Evolutionary conservation across 2,113 vertebrate species (phyloP).

Genomic region (Fulica atra): DNA sequence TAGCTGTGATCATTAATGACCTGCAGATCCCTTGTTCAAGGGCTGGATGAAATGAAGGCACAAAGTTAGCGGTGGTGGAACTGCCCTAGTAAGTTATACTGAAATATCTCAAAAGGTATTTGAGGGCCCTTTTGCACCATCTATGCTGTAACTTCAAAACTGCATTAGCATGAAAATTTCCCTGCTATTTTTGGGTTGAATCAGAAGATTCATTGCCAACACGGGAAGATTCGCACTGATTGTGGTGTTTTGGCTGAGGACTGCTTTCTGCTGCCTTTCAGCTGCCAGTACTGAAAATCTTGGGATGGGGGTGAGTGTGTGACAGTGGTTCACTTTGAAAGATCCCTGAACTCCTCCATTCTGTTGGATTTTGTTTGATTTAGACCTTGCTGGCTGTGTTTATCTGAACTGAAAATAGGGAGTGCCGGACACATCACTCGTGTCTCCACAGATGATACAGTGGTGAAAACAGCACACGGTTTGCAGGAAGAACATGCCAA

Average conservation of each 20-base stretch:
- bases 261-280: not conserved
- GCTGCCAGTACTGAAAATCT: not conserved
- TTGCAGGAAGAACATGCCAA: not conserved
- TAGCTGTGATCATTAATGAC: not conserved
- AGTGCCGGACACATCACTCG: not conserved
- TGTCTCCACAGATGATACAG: not conserved
- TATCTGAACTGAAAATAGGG: not conserved
- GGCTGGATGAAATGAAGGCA: not conserved
- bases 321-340: not conserved
- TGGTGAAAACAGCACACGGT: rapidly evolving
- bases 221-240: not conserved
- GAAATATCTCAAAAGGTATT: not conserved
- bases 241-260: not conserved
- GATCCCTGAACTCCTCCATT: not conserved
- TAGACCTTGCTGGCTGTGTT: not conserved
- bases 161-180: not conserved
- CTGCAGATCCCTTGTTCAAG: not conserved
- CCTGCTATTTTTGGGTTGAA: not conserved
- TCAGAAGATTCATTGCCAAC: not conserved
- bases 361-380: not conserved
- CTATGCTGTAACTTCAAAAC: not conserved
- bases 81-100: not conserved
- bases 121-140: not conserved
- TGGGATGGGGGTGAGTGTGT: no score
- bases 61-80: not conserved